Percentiles rank a stretch among this genome's conserved stretches.
Conservation (phyloP, 2,113 vertebrate species). For the Nettapus auritus region DNA sequence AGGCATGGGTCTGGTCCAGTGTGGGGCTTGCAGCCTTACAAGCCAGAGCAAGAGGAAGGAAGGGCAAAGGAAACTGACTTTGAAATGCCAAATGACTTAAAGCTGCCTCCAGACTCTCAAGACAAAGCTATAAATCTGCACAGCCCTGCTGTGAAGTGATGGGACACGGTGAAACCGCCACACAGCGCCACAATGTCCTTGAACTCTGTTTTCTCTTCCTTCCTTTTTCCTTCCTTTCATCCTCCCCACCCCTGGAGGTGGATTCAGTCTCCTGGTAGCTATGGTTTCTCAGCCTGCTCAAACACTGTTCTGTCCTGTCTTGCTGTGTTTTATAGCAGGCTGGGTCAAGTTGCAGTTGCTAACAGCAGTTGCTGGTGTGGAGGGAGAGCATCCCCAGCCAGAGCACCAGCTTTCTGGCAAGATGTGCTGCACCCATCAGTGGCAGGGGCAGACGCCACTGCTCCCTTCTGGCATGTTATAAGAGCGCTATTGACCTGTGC, state of each 20-base stretch:
- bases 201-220: slow-evolving; percentile 34
- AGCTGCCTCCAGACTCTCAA: slow-evolving; percentile 24
- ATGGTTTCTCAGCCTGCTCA: background rate
- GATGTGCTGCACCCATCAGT: background rate
- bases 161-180: slow-evolving; percentile 20
- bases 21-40: background rate
- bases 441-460: rapidly evolving
- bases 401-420: background rate
- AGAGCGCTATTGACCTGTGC: background rate
- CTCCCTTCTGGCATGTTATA: background rate
- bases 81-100: background rate
- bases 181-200: slow-evolving; percentile 22
- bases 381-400: background rate
- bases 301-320: background rate
- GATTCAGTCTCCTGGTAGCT: background rate
- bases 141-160: background rate
- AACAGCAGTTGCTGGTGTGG: rapidly evolving
- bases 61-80: slow-evolving; percentile 4
- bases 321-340: background rate
- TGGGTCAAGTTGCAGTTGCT: background rate
- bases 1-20: background rate
- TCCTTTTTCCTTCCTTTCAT: background rate
- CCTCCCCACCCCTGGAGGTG: background rate
- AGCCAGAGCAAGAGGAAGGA: background rate
- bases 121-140: slow-evolving; percentile 51